These are phyloP conservation scores for Paracentrotus lividus DNA, from an alignment of 53 echinoderm and acorn worm genomes.

Conservation along the genomic window DNA sequence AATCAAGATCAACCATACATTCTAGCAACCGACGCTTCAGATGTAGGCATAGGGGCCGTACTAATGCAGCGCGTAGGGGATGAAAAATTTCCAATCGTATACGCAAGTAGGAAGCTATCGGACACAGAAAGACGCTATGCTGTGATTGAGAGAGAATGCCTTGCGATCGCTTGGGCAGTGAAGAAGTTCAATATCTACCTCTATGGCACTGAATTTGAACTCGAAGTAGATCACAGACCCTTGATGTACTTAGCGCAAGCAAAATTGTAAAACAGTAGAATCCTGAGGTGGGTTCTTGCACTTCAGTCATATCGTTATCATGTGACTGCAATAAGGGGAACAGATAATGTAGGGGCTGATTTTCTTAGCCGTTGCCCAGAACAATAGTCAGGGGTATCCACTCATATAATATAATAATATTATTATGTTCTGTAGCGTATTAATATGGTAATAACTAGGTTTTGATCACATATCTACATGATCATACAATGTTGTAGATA, in stretches of 20 bases:
- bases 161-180: conserved; percentile 73
- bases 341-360: conserved; percentile 68
- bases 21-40: conserved; percentile 59
- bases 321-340: conserved; percentile 56
- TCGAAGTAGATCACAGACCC: conserved; percentile 69
- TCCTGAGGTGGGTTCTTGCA: conserved; percentile 68
- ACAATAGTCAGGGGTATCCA: too few species aligned
- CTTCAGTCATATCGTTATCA: conserved; percentile 65
- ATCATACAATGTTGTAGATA: too few species aligned
- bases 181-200: conserved; percentile 66
- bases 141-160: conserved; percentile 72
- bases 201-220: conserved; percentile 62
- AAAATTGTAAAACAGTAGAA: conserved; percentile 58
- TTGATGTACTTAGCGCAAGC: conserved; percentile 30
- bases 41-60: conserved; percentile 57
- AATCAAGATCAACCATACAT: conserved; percentile 5
- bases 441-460: too few species aligned
- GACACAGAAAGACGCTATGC: conserved; percentile 59
- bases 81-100: conserved; percentile 43
- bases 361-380: conserved; percentile 67
- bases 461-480: too few species aligned
- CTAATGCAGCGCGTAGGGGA: conserved; percentile 38
- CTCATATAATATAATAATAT: too few species aligned
- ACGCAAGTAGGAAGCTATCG: conserved; percentile 68
- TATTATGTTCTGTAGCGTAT: too few species aligned